phyloP scores from a whole-genome alignment of 2,113 vertebrate genomes.

The Triplophysa siluroides region DNA sequence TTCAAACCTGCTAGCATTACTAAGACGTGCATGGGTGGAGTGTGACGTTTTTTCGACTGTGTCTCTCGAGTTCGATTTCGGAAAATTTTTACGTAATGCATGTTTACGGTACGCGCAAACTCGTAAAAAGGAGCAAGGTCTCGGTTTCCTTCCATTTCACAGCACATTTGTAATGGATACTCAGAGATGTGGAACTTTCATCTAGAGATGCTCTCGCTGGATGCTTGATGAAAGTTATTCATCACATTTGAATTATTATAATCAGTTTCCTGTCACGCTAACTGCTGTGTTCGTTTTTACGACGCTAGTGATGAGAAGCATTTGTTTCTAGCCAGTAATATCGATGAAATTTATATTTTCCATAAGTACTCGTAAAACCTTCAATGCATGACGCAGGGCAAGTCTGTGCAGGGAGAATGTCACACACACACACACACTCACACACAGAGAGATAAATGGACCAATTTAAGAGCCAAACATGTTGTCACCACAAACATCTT shows the following conservation, averaged over 20 bases:
- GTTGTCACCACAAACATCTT: slow-evolving; percentile 55
- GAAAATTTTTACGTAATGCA: slow-evolving; percentile 62
- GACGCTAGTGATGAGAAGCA: slow-evolving; percentile 81
- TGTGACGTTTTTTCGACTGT: slow-evolving; percentile 55
- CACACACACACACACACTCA: slow-evolving; percentile 29
- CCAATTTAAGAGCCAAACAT: slow-evolving; percentile 56
- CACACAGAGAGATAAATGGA: slow-evolving; percentile 62
- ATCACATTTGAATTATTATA: slow-evolving; percentile 96
- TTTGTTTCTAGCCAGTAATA: slow-evolving; percentile 85
- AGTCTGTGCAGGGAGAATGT: slow-evolving; percentile 64
- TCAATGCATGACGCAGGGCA: slow-evolving; percentile 86
- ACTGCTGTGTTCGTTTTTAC: slow-evolving; percentile 86
- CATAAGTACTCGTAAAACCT: slow-evolving; percentile 79
- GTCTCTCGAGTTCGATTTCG: slow-evolving; percentile 56
- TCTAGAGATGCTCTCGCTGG: slow-evolving; percentile 63
- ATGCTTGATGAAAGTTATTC: slow-evolving; percentile 92
- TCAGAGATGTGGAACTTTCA: slow-evolving; percentile 56
- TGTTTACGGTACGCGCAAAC: slow-evolving; percentile 47
- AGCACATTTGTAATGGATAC: slow-evolving; percentile 61
- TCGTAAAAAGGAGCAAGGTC: slow-evolving; percentile 16
- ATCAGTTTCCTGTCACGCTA: slow-evolving; percentile 96
- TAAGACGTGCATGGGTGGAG: slow-evolving; percentile 23
- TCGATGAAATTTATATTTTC: slow-evolving; percentile 76
- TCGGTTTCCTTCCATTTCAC: slow-evolving; percentile 64
- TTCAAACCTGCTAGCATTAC: slow-evolving; percentile 53